Percentiles rank a stretch among this genome's conserved stretches.
phyloP scores from a whole-genome alignment of 2,113 vertebrate genomes.

The Cyanistes caeruleus region DNA sequence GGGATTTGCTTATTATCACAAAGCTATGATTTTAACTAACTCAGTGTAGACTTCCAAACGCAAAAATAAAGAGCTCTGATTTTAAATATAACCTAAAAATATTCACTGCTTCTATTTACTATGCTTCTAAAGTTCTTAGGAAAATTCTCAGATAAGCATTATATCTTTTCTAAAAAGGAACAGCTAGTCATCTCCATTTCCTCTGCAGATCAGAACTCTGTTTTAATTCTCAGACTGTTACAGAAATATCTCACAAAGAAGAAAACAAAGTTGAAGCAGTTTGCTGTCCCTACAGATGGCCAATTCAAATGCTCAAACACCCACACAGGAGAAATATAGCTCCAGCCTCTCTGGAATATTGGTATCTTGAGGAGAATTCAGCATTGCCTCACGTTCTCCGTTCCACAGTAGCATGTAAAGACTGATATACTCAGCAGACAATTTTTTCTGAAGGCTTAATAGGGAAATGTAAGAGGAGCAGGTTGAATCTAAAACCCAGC shows the following conservation, averaged over 20 bases:
- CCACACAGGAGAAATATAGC: slow-evolving; percentile 22
- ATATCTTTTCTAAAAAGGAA: background rate
- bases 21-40: background rate
- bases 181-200: background rate
- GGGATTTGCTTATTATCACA: background rate
- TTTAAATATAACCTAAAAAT: background rate
- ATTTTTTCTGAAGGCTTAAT: background rate
- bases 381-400: background rate
- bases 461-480: background rate
- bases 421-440: background rate
- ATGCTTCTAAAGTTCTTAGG: slow-evolving; percentile 1
- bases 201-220: background rate
- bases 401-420: background rate
- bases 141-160: slow-evolving; percentile 8
- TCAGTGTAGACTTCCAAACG: background rate
- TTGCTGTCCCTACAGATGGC: slow-evolving; percentile 11
- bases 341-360: background rate
- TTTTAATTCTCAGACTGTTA: slow-evolving; percentile 22
- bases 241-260: slow-evolving; percentile 25
- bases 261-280: slow-evolving; percentile 23
- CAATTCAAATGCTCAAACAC: slow-evolving; percentile 41
- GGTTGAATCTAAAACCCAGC: background rate
- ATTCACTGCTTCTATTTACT: background rate
- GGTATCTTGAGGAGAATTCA: background rate
- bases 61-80: background rate